Percentiles rank a stretch among this genome's conserved stretches.
Conservation (phyloP, 2,113 vertebrate genomes). For the Ivindomyrus marchei region DNA sequence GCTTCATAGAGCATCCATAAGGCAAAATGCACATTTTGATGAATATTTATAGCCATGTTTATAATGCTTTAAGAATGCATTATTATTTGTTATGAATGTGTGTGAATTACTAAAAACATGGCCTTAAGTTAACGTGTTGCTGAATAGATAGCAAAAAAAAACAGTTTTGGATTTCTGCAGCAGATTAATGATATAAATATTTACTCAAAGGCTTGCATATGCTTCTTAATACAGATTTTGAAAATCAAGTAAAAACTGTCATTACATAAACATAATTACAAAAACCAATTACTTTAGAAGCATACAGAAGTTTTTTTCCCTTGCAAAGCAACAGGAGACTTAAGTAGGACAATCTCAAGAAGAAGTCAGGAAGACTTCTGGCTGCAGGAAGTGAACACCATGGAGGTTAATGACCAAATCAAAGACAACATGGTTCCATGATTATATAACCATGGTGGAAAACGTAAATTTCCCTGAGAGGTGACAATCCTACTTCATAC, state of each 20-base stretch:
- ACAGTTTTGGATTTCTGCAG: not conserved
- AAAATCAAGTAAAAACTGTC: not conserved
- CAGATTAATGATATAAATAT: not conserved
- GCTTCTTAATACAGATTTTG: not conserved
- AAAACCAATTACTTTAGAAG: not conserved
- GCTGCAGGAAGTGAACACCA: not conserved
- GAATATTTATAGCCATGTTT: no score
- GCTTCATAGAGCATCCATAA: no score
- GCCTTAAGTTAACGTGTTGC: no score
- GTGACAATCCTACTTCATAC: not conserved
- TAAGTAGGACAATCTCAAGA: not conserved
- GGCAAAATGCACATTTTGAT: no score
- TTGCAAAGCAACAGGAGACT: not conserved
- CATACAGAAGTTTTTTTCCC: not conserved
- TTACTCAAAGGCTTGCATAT: not conserved
- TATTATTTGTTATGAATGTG: no score
- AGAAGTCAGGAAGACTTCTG: not conserved
- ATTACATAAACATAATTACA: not conserved
- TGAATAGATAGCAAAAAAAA: not conserved
- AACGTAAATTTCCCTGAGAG: not conserved
- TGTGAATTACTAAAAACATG: no score
- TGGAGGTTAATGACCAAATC: not conserved
- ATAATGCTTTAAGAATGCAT: no score
- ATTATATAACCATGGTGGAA: not conserved
- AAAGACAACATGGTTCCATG: not conserved